Evolutionary conservation across 2,113 vertebrate species (phyloP), one percentile per base, ranked within the genome.

Genomic region (Micronycteris hirsuta): DNA sequence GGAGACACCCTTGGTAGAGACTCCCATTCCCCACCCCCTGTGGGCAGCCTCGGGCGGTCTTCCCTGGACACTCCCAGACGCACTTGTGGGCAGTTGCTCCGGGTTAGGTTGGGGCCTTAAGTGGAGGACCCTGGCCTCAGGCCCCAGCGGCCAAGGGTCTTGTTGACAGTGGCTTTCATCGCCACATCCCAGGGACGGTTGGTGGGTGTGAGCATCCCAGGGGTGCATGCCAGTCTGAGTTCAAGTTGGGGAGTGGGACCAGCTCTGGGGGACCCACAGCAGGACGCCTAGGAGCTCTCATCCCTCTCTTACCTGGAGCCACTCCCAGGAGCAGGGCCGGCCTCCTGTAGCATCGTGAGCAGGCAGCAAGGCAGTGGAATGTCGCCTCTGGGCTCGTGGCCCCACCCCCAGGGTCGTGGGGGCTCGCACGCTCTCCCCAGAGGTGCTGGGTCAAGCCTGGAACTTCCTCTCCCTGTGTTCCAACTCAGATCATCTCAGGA

Each of bases 401-500:
- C 36, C 2, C 33, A 16, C 49, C 0, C 2, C 47, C 47, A 26
- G 31, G n/a, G 15, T 10, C 14, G 4, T 7, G 0, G 16, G 15
- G 8, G 17, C n/a, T 22, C 7, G 15, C 4, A 22, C 3, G 10
- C 28, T 74, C 26, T 52, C 28, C 77, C 38, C 8, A 24, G n/a
- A 45, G n/a, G 16, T 19, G 13, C 20, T 81, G 11, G 11, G 54
- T 41, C 43, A 54, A 84, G 54, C 45, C 63, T 70, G 38, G 1
- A 11, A 22, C 17, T 81, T 63, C 49, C 49, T 14, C n/a, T 74
- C 67, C 63, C 47, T 33, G 28, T 45, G 26, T 31, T 65, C 49
- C 84, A 77, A 77, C 11, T 74, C 71, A 56, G 17, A 36, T 47
- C 68, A 82, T 81, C 61, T 78, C 58, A 83, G 45, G 85, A 81